phyloP scores from a whole-genome alignment of 2,113 vertebrate genomes.

The Donacobius atricapilla region DNA sequence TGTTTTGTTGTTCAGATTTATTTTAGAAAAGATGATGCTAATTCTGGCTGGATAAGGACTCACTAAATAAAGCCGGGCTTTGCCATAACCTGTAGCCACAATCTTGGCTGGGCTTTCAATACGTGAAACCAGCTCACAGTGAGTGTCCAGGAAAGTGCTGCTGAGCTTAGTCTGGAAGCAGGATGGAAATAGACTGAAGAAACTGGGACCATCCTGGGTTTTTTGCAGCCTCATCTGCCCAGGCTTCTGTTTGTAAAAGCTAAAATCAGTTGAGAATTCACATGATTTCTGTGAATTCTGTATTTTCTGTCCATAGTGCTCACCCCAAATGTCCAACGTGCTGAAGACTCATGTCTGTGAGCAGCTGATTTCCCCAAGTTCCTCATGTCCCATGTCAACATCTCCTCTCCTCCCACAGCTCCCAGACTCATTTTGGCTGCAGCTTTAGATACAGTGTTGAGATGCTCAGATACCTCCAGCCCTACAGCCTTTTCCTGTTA shows the following conservation, averaged over 20 bases:
- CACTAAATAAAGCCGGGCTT: background rate
- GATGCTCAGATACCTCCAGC: background rate
- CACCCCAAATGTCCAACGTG: rapidly evolving
- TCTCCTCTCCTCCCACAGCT: background rate
- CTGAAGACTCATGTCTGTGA: background rate
- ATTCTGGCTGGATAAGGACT: background rate
- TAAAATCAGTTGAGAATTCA: background rate
- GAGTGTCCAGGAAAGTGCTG: background rate
- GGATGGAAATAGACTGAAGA: background rate
- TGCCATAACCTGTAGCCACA: background rate
- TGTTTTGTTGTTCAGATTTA: background rate
- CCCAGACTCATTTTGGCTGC: background rate
- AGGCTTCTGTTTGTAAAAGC: background rate
- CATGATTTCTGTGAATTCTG: background rate
- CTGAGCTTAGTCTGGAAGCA: background rate
- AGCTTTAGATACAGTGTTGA: background rate
- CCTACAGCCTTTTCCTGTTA: background rate
- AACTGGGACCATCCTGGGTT: background rate
- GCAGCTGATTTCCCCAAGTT: background rate
- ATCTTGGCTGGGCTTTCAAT: rapidly evolving
- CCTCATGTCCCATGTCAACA: background rate
- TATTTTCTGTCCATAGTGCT: background rate
- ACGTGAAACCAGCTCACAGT: background rate
- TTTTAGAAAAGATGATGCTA: background rate
- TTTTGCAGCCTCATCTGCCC: background rate